Evolutionary conservation across 2,888 invertebrate genomes (phyloP), one percentile per base, ranked within the genome.

Genomic region (Thecophora atra): DNA sequence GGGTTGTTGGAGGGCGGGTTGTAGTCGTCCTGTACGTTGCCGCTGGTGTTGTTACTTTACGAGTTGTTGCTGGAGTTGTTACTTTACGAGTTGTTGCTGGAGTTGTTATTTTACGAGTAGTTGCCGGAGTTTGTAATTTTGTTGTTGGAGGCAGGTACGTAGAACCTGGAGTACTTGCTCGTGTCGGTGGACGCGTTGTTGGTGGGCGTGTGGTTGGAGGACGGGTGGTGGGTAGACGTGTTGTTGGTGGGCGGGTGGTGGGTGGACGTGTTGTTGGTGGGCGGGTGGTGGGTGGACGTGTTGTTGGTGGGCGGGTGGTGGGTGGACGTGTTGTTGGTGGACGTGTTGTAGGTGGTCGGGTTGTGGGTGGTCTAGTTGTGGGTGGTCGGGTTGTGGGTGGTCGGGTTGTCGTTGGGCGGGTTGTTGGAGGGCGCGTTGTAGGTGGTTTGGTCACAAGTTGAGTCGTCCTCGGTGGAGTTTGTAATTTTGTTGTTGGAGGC

Each of bases 1-100:
- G 66, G 19, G 75, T 80, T 51, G 77, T 75, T 24, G 79, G 82
- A 70, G 77, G 77, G 82, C 19, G n/a, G 76, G 37, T 70, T 30
- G 54, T 30, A 17, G 44, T 30, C 60, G 73, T 11, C 77, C 81
- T 70, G 67, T 80, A 80, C 7, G 77, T 76, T 47, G 81, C 72
- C 42, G 69, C 65, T 37, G 75, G 70, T 15, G 75, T 71, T 52
- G 77, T 77, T 64, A 21, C 76, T 28, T 75, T 71, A 21, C 67
- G 74, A 37, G 74, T 64, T 13, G 71, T 71, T 19, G 75, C 24
- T 30, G 72, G 72, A 19, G 67, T 65, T 42, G 44, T 42, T n/a
- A 24, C 21, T 15, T 30, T 6, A 19, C 19, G 19, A 15, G 24
- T 54, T n/a, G 26, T 66, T n/a, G 64, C 8, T 7, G 21, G 26